Evolutionary conservation across 92 coral and sea anemone genomes (phyloP).

Genomic region (Parazoanthus atlanticus): DNA sequence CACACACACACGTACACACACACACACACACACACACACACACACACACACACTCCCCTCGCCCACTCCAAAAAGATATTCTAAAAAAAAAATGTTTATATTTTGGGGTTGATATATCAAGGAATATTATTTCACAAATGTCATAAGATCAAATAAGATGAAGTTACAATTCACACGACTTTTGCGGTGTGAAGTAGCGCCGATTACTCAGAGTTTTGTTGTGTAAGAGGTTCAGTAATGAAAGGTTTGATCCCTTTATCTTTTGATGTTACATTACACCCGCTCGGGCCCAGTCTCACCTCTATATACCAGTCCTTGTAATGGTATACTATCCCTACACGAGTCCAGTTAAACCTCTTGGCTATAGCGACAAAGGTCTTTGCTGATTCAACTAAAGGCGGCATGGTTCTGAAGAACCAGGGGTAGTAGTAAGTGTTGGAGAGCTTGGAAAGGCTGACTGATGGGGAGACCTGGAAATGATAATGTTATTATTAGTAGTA

Average conservation of each 20-base stretch:
- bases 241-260: neutral
- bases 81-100: too few relatives aligned
- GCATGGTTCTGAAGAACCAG: slow-evolving; percentile 35
- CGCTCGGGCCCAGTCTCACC: neutral
- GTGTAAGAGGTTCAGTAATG: neutral
- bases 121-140: too few relatives aligned
- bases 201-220: too few relatives aligned
- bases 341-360: slow-evolving; percentile 10
- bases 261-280: neutral
- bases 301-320: slow-evolving; percentile 11
- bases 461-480: slow-evolving; percentile 17
- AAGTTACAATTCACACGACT: too few relatives aligned
- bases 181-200: too few relatives aligned
- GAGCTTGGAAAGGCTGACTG: slow-evolving; percentile 18
- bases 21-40: too few relatives aligned
- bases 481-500: too few relatives aligned
- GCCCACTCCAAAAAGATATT: too few relatives aligned
- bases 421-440: slow-evolving; percentile 29
- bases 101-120: too few relatives aligned
- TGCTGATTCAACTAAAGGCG: slow-evolving; percentile 17
- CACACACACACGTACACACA: too few relatives aligned
- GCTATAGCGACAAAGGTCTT: slow-evolving; percentile 40
- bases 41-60: too few relatives aligned
- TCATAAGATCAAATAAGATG: too few relatives aligned
- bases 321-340: slow-evolving; percentile 35